Evolutionary conservation across 1,140 invertebrate genomes (phyloP).

Genomic region (Bombus superbus): DNA sequence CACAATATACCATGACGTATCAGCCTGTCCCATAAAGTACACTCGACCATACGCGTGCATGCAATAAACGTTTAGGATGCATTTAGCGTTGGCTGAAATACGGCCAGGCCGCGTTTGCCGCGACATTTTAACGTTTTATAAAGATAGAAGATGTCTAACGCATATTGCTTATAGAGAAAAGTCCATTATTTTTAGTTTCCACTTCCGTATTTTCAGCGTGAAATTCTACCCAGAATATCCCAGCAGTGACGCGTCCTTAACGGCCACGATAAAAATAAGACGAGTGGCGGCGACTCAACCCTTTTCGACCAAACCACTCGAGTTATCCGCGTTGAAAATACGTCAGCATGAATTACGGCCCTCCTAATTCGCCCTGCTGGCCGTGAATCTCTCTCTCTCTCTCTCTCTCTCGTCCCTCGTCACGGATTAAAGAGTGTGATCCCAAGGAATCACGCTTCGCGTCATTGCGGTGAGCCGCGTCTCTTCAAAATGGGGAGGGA

Average conservation of each 20-base stretch:
- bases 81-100: conserved; percentile 22
- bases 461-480: conserved; percentile 59
- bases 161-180: not conserved
- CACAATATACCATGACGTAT: not conserved
- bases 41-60: not conserved
- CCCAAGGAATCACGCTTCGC: conserved; percentile 55
- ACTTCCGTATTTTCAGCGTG: not conserved
- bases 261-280: conserved; percentile 27
- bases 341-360: conserved; percentile 30
- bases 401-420: not conserved
- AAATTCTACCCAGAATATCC: not conserved
- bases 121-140: conserved; percentile 14
- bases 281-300: not conserved
- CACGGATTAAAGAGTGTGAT: conserved; percentile 50
- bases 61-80: conserved; percentile 38
- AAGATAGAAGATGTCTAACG: conserved; percentile 22
- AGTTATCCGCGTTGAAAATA: not conserved
- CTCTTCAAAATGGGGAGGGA: conserved; percentile 19
- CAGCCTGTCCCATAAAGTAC: not conserved
- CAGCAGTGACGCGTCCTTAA: not conserved
- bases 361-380: conserved; percentile 21
- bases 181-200: conserved; percentile 20
- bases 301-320: not conserved
- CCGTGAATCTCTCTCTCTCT: conserved; percentile 52
- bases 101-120: not conserved